phyloP scores from a whole-genome alignment of 2,113 vertebrate genomes.

The Girardinichthys multiradiatus region DNA sequence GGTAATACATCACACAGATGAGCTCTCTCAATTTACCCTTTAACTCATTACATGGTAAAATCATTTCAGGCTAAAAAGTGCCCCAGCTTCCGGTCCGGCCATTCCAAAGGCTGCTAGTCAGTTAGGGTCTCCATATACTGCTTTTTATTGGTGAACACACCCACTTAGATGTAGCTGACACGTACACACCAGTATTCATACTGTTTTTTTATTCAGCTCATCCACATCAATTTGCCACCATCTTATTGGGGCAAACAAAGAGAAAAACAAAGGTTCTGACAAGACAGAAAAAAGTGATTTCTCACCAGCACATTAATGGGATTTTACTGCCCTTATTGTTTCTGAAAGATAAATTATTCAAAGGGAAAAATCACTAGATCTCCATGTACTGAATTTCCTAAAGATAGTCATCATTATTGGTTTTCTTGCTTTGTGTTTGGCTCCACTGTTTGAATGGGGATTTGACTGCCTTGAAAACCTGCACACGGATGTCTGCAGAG shows the following conservation, averaged over 20 bases:
- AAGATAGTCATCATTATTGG: not conserved
- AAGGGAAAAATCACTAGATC: too few species aligned
- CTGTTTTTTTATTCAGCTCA: not conserved
- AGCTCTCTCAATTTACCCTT: slow-evolving; percentile 65
- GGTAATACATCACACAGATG: slow-evolving; percentile 64
- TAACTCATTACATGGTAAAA: slow-evolving; percentile 50
- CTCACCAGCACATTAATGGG: not conserved
- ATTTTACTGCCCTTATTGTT: not conserved
- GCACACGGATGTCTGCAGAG: too few species aligned
- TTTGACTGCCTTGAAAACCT: too few species aligned
- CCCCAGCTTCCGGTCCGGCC: slow-evolving; percentile 20
- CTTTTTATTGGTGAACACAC: not conserved
- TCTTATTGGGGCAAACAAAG: not conserved
- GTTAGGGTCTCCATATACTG: not conserved
- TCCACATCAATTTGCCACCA: not conserved
- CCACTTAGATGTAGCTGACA: not conserved
- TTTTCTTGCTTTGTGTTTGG: not conserved
- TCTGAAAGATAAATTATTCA: not conserved
- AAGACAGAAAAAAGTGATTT: not conserved
- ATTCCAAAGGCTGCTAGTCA: not conserved
- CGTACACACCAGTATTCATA: not conserved
- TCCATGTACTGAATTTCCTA: too few species aligned
- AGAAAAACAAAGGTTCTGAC: too few species aligned
- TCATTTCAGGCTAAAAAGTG: slow-evolving; percentile 43
- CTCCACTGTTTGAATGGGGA: too few species aligned